Base-by-base conservation (phyloP, 1,140 invertebrate genomes). In the Drosophila biarmipes region DNA sequence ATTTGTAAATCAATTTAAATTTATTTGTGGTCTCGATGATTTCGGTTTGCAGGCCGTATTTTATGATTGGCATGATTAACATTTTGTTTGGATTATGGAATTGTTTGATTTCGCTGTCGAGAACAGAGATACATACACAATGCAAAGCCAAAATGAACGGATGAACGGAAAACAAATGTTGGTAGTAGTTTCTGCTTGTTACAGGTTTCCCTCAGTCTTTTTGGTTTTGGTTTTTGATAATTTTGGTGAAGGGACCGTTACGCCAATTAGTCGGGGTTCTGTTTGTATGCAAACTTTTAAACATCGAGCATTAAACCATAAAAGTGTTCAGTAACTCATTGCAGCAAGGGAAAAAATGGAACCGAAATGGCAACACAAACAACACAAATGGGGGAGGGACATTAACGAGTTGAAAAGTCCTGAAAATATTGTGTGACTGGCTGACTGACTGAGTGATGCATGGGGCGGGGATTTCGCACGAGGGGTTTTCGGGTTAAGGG, bases 191-290 rank as follows among this genome's bases (percentile, higher is more conserved):
- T 67, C 43, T 52, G 64, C 8, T 46, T 57, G 19, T 56, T 49
- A 40, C 49, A 61, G 62, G 42, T 43, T 51, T 58, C n/a, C 43
- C 48, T 49, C 19, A 24, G 24, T 24, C 24, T 24, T 24, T 24
- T 24, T 24, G 24, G 24, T 69, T 8, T 49, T 67, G 53, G 46
- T 75, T 82, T 73, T 84, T 79, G 79, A 11, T 71, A 63, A 53
- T 75, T 86, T 80, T 90, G 87, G 87, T 90, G 87, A 84, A 75
- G 71, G 73, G 59, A 91, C 87, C 75, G 75, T 73, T 84, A 73
- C 78, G 77, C 87, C 87, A 90, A 90, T 90, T 90, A 87, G 87
- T 90, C 76, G 66, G 68, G 77, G 45, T 54, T 71, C 75, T 71
- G 31, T 24, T 51, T 46, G 34, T 58, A 49, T 58, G 48, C 48